These are phyloP conservation scores for Meiosimyza decipiens DNA, from an alignment of 2,888 invertebrate genomes.

Conservation along the genomic window DNA sequence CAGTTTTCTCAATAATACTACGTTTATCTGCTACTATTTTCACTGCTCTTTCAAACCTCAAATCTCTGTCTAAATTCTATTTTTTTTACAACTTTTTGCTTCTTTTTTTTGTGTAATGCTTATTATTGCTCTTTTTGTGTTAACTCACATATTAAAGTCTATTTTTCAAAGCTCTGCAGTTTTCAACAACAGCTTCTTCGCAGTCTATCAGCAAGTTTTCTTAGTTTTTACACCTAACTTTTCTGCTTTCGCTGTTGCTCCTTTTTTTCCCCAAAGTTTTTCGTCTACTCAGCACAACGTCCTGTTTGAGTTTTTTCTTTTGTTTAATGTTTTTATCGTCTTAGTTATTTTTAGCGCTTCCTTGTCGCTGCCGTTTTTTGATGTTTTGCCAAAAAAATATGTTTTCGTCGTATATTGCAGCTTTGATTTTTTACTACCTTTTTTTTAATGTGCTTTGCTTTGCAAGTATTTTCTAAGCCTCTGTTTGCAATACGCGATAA, in stretches of 20 bases:
- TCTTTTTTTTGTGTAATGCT: constrained; percentile 26
- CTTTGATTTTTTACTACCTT: constrained; percentile 27
- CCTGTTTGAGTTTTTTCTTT: constrained; percentile 1
- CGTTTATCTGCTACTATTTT: constrained; percentile 34
- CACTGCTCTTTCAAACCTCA: neutral
- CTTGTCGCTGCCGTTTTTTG: constrained; percentile 17
- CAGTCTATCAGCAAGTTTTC: neutral
- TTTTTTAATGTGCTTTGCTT: constrained; percentile 39
- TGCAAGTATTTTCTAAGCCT: constrained; percentile 7
- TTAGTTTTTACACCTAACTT: constrained; percentile 27
- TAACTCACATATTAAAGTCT: constrained; percentile 30
- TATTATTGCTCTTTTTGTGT: constrained; percentile 39
- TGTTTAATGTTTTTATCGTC: constrained; percentile 17
- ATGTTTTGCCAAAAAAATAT: constrained; percentile 22
- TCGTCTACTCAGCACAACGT: neutral
- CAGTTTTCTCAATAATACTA: too few relatives aligned
- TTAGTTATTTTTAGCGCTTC: constrained; percentile 36
- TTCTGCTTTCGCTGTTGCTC: constrained; percentile 2
- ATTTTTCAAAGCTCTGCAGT: constrained; percentile 12
- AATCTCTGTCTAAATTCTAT: constrained; percentile 23
- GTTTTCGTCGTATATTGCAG: constrained; percentile 20
- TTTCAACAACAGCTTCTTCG: constrained; percentile 19
- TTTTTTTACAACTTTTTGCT: constrained; percentile 24
- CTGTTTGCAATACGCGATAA: constrained; percentile 12
- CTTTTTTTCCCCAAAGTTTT: neutral